Base-by-base conservation (phyloP, 1,140 invertebrate species). In the Tachypleus tridentatus region DNA sequence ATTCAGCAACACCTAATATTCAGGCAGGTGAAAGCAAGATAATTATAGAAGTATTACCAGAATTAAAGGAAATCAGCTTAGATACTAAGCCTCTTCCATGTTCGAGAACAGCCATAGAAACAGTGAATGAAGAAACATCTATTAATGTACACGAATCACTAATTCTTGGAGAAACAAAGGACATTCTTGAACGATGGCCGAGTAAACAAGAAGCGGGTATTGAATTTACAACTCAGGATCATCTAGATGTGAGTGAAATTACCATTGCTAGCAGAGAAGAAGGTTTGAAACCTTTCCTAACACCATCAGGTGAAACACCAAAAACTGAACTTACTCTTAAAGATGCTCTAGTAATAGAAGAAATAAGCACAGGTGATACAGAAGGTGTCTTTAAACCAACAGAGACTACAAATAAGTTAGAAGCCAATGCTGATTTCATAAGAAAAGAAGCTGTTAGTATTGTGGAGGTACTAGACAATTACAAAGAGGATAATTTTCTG, bases 281-380 rank as follows among this genome's bases (percentile, higher is more conserved):
- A 56, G 52, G 11, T 8, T 48, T 47, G 10, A 7, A 5, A 47
- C 49, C 50, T 62, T 9, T 6, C 5, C 9, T 10, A 62, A 10
- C 64, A 47, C 76, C 76, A 5, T 62, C 65, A 0, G 64, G 72
- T 72, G 72, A 70, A 11, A 66, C 67, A 57, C 77, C 76, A 56
- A 74, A 78, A 67, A 58, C 77, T 5, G 70, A 71, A 4, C 7
- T 79, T 49, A n/a, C 63, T 51, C 9, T 49, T 7, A 69, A 72
- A 10, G 75, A 76, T 65, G 6, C n/a, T 52, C 1, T 57, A 49
- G 2, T 47, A 4, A 51, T 69, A 61, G 29, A 56, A 60, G 67
- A 69, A 64, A 60, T 64, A 56, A 59, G 48, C n/a, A 47, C 60
- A 29, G 61, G 60, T 11, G 53, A 29, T 51, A 60, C 60, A 57